phyloP scores from a whole-genome alignment of 2,797 vertebrate species.

The Chiroxiphia lanceolata region DNA sequence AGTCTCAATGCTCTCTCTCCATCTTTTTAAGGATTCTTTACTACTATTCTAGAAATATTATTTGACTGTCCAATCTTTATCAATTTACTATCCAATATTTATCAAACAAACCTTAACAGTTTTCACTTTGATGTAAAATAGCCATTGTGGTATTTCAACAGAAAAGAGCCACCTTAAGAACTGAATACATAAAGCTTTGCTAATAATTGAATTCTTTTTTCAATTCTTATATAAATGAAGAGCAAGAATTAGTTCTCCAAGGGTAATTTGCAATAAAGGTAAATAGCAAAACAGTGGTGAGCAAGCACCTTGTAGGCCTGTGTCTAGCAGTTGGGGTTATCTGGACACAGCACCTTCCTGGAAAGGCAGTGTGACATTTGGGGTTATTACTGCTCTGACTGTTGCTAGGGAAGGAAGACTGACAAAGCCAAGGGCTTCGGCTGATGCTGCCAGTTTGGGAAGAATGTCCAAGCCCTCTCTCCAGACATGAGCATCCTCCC shows the following conservation, averaged over 20 bases:
- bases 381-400: not conserved
- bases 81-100: not conserved
- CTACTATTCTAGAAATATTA: not conserved
- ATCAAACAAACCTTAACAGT: not conserved
- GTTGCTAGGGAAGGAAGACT: not conserved
- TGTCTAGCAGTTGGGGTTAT: not conserved
- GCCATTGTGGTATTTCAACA: not conserved
- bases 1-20: not conserved
- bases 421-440: not conserved
- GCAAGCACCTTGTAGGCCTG: not conserved
- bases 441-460: not conserved
- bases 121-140: not conserved
- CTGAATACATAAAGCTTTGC: not conserved
- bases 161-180: not conserved
- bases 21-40: not conserved
- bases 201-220: not conserved
- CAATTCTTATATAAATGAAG: not conserved
- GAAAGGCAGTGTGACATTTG: not conserved
- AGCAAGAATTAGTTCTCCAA: not conserved
- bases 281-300: not conserved
- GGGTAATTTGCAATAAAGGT: not conserved
- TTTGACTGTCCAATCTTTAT: not conserved
- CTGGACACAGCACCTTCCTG: not conserved
- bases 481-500: not conserved
- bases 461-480: not conserved